Evolutionary conservation across 2,797 vertebrate species (phyloP).

Genomic region (Argyrosomus regius): DNA sequence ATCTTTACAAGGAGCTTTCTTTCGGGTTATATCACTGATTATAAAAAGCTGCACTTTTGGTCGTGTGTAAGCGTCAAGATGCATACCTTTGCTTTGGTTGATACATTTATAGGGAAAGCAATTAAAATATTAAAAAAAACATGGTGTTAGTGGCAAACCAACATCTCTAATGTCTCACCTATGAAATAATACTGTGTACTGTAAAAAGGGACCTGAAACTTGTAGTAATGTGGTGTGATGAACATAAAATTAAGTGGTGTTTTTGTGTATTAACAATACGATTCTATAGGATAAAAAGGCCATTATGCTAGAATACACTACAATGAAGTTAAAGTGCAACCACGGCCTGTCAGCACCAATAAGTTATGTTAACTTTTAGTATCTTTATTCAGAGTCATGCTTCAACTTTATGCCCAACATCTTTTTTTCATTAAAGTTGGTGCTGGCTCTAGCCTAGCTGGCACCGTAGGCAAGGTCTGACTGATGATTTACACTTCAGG

Average conservation of each 20-base stretch:
- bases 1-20: slow-evolving; percentile 31
- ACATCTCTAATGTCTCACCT: neutral
- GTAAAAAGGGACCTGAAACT: neutral
- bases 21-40: slow-evolving; percentile 17
- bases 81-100: neutral
- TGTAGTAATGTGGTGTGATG: too few species aligned
- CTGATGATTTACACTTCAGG: neutral
- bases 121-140: slow-evolving; percentile 29
- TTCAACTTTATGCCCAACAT: neutral
- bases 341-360: neutral
- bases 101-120: slow-evolving; percentile 13
- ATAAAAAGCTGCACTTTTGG: slow-evolving; percentile 2
- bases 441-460: neutral
- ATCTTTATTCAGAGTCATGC: neutral
- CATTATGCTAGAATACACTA: neutral
- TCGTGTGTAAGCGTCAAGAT: neutral
- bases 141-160: slow-evolving; percentile 5
- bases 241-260: neutral
- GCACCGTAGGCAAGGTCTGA: neutral
- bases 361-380: neutral
- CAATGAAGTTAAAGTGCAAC: neutral
- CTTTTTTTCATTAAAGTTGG: neutral
- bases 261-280: neutral
- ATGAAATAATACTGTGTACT: neutral
- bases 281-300: too few species aligned